phyloP scores from a whole-genome alignment of 2,888 invertebrate genomes.

The Cecidostiba fungosa region DNA sequence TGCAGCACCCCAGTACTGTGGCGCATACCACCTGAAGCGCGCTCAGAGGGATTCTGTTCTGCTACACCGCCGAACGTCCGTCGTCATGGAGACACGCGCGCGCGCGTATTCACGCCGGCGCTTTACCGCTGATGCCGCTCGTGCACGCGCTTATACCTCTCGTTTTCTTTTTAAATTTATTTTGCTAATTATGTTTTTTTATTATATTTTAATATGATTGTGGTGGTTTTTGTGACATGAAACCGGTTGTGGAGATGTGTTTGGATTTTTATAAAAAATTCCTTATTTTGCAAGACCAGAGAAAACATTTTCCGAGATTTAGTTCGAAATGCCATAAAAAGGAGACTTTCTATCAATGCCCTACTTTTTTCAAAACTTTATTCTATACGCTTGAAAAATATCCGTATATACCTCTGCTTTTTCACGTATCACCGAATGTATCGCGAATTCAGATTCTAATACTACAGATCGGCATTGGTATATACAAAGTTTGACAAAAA shows the following conservation, averaged over 20 bases:
- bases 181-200: background rate
- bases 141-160: background rate
- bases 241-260: background rate
- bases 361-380: background rate
- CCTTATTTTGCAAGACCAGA: background rate
- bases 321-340: background rate
- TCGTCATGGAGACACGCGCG: constrained; percentile 70
- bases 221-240: background rate
- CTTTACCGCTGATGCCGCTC: constrained; percentile 25
- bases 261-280: background rate
- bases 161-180: background rate
- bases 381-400: background rate
- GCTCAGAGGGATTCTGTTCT: constrained; percentile 21
- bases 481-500: background rate
- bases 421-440: background rate
- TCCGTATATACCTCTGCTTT: background rate
- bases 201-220: too few species aligned
- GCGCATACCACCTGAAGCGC: constrained; percentile 68
- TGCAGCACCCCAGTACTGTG: constrained; percentile 64
- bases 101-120: constrained; percentile 67
- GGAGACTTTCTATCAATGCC: background rate
- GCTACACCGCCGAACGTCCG: constrained; percentile 44
- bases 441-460: background rate
- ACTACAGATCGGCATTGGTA: background rate
- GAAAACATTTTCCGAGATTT: background rate